These are phyloP conservation scores for Chesias legatella DNA, from an alignment of 2,888 invertebrate genomes.

Conservation along the genomic window DNA sequence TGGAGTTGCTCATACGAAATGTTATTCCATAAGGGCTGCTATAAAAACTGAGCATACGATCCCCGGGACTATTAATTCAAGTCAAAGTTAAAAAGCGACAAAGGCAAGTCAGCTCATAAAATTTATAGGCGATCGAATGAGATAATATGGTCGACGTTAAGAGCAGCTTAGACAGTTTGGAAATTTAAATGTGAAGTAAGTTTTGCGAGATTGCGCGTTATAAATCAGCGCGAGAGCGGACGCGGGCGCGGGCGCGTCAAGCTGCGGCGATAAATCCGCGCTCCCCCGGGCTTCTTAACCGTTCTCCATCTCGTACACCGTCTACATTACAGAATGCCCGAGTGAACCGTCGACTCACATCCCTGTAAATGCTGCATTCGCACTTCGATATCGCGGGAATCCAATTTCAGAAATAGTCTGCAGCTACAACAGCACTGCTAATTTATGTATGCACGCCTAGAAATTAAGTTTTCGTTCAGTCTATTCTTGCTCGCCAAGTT, in stretches of 20 bases:
- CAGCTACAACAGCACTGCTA: constrained; percentile 1
- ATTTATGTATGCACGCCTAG: constrained; percentile 8
- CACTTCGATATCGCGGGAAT: constrained; percentile 13
- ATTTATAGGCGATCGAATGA: constrained; percentile 81
- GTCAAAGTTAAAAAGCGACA: constrained; percentile 69
- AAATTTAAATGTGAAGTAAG: constrained; percentile 82
- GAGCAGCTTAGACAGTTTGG: constrained; percentile 80
- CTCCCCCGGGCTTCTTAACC: constrained; percentile 74
- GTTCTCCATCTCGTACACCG: constrained; percentile 61
- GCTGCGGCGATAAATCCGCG: constrained; percentile 72
- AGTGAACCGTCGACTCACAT: constrained; percentile 18
- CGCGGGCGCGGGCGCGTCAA: constrained; percentile 50
- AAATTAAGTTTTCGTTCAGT: constrained; percentile 12
- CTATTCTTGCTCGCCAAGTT: constrained; percentile 8
- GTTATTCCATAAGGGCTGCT: constrained; percentile 16
- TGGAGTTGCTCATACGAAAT: too few relatives aligned
- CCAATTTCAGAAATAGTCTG: constrained; percentile 16
- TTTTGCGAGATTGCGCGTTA: constrained; percentile 79
- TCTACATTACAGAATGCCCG: constrained; percentile 20
- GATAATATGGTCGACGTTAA: constrained; percentile 80
- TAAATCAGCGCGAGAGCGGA: constrained; percentile 70
- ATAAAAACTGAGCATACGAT: constrained; percentile 56
- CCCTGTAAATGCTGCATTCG: constrained; percentile 13
- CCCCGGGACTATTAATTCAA: constrained; percentile 69
- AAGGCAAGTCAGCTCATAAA: constrained; percentile 77